Evolutionary conservation across 1,140 invertebrate genomes (phyloP).

Genomic region (Nomia melanderi): DNA sequence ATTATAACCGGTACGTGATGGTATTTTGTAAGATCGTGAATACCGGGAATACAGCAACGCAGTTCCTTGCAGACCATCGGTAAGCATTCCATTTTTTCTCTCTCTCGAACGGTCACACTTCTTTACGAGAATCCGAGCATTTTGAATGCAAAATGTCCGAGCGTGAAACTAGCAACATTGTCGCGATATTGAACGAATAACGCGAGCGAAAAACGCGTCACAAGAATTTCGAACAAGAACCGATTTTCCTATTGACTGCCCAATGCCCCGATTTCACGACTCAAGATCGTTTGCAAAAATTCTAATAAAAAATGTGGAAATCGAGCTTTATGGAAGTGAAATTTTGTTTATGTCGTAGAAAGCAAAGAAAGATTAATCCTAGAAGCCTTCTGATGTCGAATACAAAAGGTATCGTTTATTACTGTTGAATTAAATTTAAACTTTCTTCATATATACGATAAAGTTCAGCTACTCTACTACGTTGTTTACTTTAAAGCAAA

Average conservation of each 20-base stretch:
- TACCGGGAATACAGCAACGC: constrained; percentile 15
- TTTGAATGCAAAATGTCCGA: not conserved
- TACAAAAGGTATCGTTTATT: too few relatives aligned
- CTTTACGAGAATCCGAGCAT: not conserved
- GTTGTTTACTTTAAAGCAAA: too few relatives aligned
- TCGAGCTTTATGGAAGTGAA: too few relatives aligned
- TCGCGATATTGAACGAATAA: constrained; percentile 9
- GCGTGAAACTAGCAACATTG: not conserved
- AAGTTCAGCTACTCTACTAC: too few relatives aligned
- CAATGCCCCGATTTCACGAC: not conserved
- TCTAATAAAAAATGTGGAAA: not conserved
- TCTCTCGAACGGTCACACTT: too few relatives aligned
- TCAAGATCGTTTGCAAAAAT: not conserved
- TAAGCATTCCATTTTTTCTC: not conserved
- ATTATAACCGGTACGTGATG: constrained; percentile 33
- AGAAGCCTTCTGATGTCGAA: too few relatives aligned
- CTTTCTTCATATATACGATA: too few relatives aligned
- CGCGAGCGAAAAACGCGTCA: not conserved
- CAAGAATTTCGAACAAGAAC: not conserved
- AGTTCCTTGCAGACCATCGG: not conserved
- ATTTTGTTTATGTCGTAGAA: too few relatives aligned
- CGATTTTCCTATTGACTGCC: too few relatives aligned
- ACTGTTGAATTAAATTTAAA: too few relatives aligned
- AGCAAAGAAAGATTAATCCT: too few relatives aligned
- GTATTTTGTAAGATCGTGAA: constrained; percentile 23